These are phyloP conservation scores for Mormyrus lacerda DNA, from an alignment of 2,113 vertebrate species.

Conservation along the genomic window DNA sequence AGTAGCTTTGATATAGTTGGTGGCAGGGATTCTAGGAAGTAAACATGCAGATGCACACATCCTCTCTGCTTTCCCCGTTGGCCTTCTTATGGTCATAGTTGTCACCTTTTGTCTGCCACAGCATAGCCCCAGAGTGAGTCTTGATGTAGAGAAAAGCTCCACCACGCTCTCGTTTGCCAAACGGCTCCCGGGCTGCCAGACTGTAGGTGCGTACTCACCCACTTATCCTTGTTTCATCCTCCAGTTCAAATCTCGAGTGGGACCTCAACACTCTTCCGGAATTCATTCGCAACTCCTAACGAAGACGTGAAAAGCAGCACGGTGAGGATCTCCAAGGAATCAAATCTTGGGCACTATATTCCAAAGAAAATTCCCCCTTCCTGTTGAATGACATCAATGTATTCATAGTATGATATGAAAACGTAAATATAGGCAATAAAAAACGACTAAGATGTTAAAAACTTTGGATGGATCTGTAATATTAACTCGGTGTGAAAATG, in stretches of 20 bases:
- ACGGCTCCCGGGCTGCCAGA: not conserved
- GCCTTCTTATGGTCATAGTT: not conserved
- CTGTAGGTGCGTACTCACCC: not conserved
- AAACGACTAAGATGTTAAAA: not conserved
- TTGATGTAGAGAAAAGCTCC: not conserved
- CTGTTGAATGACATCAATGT: not conserved
- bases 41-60: not conserved
- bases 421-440: not conserved
- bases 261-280: conserved; percentile 91
- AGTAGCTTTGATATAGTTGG: not conserved
- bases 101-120: not conserved
- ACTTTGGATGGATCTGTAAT: not conserved
- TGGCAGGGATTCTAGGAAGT: not conserved
- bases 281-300: conserved; percentile 83
- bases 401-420: not conserved
- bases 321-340: conserved; percentile 51
- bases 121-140: no score
- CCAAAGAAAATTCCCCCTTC: not conserved
- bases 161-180: not conserved
- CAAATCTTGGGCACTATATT: not conserved
- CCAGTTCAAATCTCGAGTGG: conserved; percentile 82
- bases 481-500: not conserved
- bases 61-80: not conserved
- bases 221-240: conserved; percentile 10
- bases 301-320: conserved; percentile 96